Evolutionary conservation across 37 sponge, comb jelly and placozoan genomes (phyloP), one percentile per base, ranked within the genome.

Genomic region (Agelas oroides): DNA sequence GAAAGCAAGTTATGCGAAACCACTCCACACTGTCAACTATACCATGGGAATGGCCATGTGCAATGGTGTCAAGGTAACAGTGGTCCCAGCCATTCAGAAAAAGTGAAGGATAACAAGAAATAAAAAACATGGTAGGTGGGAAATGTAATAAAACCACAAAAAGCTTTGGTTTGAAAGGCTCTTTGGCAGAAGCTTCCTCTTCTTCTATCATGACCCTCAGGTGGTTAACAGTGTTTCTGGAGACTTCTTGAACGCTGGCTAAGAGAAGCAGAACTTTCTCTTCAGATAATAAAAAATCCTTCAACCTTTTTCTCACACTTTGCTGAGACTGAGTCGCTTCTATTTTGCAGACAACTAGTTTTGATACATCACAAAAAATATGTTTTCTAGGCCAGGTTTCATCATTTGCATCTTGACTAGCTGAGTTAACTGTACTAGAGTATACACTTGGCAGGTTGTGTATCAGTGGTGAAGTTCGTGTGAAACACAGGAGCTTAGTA

Each of bases 1-100:
- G 54, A 37, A 76, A 76, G 27, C 77, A 76, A 33, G 37, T 55
- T 17, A 54, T 19, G 3, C 57, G 59, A 33, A 76, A 57, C 77
- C 77, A 76, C 21, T 59, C 59, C 62, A 56, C 60, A 23, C 53
- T 76, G 16, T 76, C 62, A 76, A 76, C 2, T 2, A 53, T 59
- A 17, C 62, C 61, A 56, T 27, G 17, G 25, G n/a, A 27, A 61
- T 14, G 62, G 16, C 33, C 56, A 61, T 61, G 25, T 27, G 62
- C 25, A 27, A 25, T 61, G 2, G 27, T 27, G 25, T 61, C 27
- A 27, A 61, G 83, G 82, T 94, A 94, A 70, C 77, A 76, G 70
- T 94, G 91, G 60, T 94, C 95, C 95, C 95, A 94, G 1, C 91
- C 91, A 28, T 84, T 39, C 54, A 87, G 83, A 78, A 91, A 94